phyloP scores from a whole-genome alignment of 2,797 vertebrate genomes.

The Megalops cyprinoides region DNA sequence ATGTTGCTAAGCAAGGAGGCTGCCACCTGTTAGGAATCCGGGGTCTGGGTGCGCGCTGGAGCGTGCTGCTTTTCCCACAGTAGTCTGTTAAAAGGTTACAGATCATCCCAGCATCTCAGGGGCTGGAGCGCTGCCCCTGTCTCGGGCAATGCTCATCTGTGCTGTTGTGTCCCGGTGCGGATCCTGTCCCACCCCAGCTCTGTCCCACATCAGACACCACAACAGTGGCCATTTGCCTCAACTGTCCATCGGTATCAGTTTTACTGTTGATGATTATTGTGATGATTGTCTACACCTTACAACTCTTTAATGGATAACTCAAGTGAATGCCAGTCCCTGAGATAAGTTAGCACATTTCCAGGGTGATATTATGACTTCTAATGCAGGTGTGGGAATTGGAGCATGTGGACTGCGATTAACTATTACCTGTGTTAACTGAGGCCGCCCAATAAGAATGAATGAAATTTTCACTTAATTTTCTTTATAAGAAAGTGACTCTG shows the following conservation, averaged over 20 bases:
- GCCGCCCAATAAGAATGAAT: background rate
- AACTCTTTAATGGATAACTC: no score
- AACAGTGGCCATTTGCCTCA: background rate
- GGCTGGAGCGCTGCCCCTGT: conserved; percentile 24
- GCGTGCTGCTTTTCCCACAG: conserved; percentile 84
- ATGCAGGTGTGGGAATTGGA: background rate
- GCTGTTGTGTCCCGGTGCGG: no score
- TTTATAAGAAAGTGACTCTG: no score
- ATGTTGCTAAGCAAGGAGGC: conserved; percentile 83
- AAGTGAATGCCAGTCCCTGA: no score
- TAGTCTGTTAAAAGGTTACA: conserved; percentile 85
- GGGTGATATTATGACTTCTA: no score
- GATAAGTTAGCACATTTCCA: background rate
- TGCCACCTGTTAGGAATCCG: conserved; percentile 83
- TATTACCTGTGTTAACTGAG: background rate
- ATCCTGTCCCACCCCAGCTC: background rate
- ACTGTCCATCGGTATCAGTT: background rate
- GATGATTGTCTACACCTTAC: no score
- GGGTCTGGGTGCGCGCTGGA: conserved; percentile 70
- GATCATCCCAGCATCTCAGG: conserved; percentile 69
- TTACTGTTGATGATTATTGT: background rate
- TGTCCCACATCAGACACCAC: background rate
- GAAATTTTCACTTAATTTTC: background rate
- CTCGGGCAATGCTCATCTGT: no score
- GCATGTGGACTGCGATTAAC: background rate